Conservation (phyloP, 2,797 vertebrate species). For the Glossophaga mutica region DNA sequence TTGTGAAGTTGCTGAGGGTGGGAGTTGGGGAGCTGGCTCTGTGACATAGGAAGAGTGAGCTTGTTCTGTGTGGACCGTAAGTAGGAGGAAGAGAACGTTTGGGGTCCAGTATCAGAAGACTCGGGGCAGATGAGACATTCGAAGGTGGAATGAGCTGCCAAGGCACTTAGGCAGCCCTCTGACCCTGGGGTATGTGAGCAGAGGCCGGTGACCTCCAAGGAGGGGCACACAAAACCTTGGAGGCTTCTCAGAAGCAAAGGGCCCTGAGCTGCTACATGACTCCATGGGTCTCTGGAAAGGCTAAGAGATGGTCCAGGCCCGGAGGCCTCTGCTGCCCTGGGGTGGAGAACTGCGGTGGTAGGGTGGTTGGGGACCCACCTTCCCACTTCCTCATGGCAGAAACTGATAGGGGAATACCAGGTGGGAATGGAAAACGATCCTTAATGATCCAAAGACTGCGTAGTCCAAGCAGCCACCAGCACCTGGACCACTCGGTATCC, state of each 20-base stretch:
- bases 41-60: background rate
- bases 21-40: background rate
- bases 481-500: background rate
- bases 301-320: background rate
- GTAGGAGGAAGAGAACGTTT: background rate
- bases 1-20: background rate
- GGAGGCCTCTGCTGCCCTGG: background rate
- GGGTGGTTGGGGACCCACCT: background rate
- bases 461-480: background rate
- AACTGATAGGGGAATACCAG: background rate
- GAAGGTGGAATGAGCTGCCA: background rate
- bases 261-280: fast-evolving
- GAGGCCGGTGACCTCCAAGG: background rate
- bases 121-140: background rate
- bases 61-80: background rate
- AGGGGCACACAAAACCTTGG: background rate
- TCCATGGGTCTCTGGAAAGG: background rate
- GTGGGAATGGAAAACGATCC: background rate
- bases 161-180: background rate
- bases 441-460: background rate
- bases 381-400: background rate
- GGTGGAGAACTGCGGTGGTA: background rate
- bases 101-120: background rate
- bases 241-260: background rate
- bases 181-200: background rate